Conservation (phyloP, 2,113 vertebrate genomes). For the Alligator mississippiensis region DNA sequence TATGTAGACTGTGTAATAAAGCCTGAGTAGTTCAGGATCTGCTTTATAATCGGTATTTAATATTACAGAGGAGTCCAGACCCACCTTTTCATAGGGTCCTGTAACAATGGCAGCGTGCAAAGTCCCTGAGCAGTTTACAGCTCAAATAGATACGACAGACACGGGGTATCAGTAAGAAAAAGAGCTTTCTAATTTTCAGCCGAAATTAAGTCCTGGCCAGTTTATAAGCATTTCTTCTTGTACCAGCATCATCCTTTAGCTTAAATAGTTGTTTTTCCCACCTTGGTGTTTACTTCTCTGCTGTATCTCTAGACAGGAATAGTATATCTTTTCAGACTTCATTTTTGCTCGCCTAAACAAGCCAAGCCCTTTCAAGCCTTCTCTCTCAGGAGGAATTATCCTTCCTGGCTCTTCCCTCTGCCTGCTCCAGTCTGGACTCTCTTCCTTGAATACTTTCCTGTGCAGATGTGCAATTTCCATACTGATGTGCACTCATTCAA, state of each 20-base stretch:
- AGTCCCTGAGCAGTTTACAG: accelerated
- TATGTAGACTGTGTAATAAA: accelerated
- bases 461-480: neutral
- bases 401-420: too few species aligned
- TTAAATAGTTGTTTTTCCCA: too few species aligned
- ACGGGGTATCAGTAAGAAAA: neutral
- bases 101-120: accelerated
- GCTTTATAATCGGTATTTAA: neutral
- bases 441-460: neutral
- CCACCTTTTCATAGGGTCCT: neutral
- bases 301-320: too few species aligned
- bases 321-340: too few species aligned
- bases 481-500: neutral
- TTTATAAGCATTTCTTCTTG: too few species aligned
- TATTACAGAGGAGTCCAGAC: accelerated
- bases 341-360: too few species aligned
- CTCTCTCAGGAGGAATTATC: too few species aligned
- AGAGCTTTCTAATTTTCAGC: neutral
- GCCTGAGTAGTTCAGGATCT: accelerated
- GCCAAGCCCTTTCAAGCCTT: too few species aligned
- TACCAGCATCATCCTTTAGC: too few species aligned
- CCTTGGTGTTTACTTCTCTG: too few species aligned
- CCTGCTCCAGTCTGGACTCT: too few species aligned
- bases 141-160: neutral
- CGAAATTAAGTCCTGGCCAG: neutral